These are phyloP conservation scores for Cyclura pinguis DNA, from an alignment of 2,797 vertebrate species.

Conservation along the genomic window DNA sequence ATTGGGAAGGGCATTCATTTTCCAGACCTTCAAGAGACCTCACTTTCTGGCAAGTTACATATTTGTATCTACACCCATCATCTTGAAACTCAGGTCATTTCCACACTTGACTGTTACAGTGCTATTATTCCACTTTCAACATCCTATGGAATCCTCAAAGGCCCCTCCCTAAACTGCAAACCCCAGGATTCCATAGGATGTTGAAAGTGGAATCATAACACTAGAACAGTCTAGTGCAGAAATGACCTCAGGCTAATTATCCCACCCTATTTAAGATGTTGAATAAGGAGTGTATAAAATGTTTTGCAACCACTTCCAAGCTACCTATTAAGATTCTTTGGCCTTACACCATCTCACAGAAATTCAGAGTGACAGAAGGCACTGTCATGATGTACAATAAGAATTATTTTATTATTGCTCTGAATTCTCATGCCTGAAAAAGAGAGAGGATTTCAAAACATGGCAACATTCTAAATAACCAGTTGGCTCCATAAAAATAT, in stretches of 20 bases:
- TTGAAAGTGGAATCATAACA: no score
- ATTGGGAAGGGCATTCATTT: not conserved
- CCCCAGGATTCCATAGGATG: no score
- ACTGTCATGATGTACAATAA: not conserved
- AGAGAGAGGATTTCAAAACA: not conserved
- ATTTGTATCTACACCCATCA: not conserved
- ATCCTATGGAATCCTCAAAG: no score
- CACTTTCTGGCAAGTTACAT: no score
- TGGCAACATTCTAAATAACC: constrained; percentile 10
- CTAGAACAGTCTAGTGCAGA: no score
- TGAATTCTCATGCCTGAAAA: not conserved
- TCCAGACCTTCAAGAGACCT: no score
- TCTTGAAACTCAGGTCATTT: not conserved
- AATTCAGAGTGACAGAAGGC: not conserved
- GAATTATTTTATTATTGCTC: constrained; percentile 1
- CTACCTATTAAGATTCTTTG: not conserved
- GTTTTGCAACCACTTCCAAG: not conserved
- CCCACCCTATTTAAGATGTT: not conserved
- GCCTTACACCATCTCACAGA: not conserved
- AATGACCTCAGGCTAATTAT: not conserved
- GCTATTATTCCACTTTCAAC: no score
- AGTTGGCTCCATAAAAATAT: constrained; percentile 16
- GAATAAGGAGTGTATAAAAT: not conserved
- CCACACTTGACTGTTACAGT: no score
- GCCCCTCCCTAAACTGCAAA: no score